Conservation (phyloP, 2,797 vertebrate genomes). For the Spondyliosoma cantharus region DNA sequence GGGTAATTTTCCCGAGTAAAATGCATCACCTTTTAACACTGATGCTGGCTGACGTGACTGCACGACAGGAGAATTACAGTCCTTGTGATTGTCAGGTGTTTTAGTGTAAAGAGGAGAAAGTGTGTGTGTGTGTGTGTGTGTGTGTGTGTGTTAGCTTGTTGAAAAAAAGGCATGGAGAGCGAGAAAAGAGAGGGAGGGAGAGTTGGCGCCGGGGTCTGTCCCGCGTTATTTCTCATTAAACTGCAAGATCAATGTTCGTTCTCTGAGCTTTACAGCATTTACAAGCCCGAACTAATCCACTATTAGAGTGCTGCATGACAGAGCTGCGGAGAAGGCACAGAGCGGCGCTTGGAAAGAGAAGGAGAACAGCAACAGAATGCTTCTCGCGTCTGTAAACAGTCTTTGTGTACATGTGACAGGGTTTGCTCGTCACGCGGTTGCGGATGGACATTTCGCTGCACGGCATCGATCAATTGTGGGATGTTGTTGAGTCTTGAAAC, state of each 20-base stretch:
- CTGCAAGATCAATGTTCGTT: conserved; percentile 60
- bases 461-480: conserved; percentile 11
- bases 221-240: conserved; percentile 65
- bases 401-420: neutral
- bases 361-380: neutral
- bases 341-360: conserved; percentile 6
- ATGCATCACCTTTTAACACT: conserved; percentile 33
- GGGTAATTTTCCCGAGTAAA: conserved; percentile 47
- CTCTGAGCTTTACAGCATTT: conserved; percentile 60
- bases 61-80: conserved; percentile 9
- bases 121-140: neutral
- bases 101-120: conserved; percentile 25
- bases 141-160: conserved; percentile 31
- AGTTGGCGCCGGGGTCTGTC: conserved; percentile 17
- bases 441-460: neutral
- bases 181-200: conserved; percentile 26
- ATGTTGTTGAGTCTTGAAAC: neutral
- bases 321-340: conserved; percentile 25
- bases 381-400: neutral
- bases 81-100: conserved; percentile 46
- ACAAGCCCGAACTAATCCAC: conserved; percentile 62
- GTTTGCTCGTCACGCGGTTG: conserved; percentile 1
- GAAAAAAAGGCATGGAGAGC: conserved; percentile 14
- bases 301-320: conserved; percentile 45
- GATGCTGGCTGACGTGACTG: conserved; percentile 13